phyloP scores from a whole-genome alignment of 2,888 invertebrate genomes.

The Pollenia angustigena region DNA sequence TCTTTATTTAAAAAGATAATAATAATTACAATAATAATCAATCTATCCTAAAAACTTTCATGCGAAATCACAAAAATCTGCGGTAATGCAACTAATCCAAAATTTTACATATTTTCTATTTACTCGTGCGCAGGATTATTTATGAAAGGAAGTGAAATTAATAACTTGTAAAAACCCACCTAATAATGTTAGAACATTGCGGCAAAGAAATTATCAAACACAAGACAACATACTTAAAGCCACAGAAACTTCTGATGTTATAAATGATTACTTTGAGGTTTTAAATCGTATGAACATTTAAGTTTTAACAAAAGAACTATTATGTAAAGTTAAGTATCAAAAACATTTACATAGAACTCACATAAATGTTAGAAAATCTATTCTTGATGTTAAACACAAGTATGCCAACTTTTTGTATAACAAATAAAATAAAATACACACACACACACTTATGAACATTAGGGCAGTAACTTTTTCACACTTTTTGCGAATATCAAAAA shows the following conservation, averaged over 20 bases:
- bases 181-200: not conserved
- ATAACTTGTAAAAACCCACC: not conserved
- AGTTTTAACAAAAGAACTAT: conserved; percentile 5
- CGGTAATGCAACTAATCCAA: too few relatives aligned
- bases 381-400: not conserved
- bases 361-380: not conserved
- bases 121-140: too few relatives aligned
- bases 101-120: too few relatives aligned
- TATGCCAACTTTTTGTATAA: conserved; percentile 7
- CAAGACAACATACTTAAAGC: not conserved
- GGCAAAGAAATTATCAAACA: not conserved
- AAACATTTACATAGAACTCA: not conserved
- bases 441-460: not conserved
- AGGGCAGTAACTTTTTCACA: too few relatives aligned
- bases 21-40: too few relatives aligned
- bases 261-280: conserved; percentile 17
- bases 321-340: not conserved
- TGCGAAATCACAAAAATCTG: too few relatives aligned
- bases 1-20: too few relatives aligned
- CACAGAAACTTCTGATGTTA: conserved; percentile 13
- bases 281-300: not conserved
- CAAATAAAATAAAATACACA: not conserved
- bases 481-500: too few relatives aligned
- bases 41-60: too few relatives aligned
- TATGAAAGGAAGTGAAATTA: not conserved